Conservation (phyloP, 1,140 invertebrate species). For the Doryteuthis pealeii region DNA sequence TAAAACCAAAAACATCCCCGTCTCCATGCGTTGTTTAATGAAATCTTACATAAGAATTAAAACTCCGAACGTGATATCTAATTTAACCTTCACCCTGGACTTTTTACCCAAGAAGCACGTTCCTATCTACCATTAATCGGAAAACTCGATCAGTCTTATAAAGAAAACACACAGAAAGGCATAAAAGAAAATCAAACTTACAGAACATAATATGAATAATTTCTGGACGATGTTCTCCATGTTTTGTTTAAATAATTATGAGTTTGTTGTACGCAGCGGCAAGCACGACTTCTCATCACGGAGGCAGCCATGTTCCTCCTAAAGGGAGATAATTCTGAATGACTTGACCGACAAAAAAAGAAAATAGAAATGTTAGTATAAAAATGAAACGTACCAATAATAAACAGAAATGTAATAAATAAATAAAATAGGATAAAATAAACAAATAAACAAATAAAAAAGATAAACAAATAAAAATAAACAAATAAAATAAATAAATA, state of each 20-base stretch:
- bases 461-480: too few relatives aligned
- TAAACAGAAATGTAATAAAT: too few relatives aligned
- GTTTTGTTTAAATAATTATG: neutral
- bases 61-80: neutral
- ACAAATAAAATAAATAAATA: too few relatives aligned
- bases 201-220: constrained; percentile 14
- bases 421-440: too few relatives aligned
- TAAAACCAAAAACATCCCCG: too few relatives aligned
- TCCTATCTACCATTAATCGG: neutral
- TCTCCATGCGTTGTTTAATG: too few relatives aligned
- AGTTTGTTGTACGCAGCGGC: neutral
- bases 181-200: neutral
- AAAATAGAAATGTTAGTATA: too few relatives aligned
- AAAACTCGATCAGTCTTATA: neutral
- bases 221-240: neutral
- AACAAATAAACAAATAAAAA: too few relatives aligned
- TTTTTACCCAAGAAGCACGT: too few relatives aligned
- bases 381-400: too few relatives aligned
- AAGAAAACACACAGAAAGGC: neutral
- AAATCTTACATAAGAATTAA: neutral
- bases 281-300: constrained; percentile 7
- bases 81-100: neutral
- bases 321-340: neutral
- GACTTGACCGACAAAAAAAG: too few relatives aligned
- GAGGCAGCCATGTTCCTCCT: constrained; percentile 18